Conservation (phyloP, 2,888 invertebrate species). For the Carcina quercana region DNA sequence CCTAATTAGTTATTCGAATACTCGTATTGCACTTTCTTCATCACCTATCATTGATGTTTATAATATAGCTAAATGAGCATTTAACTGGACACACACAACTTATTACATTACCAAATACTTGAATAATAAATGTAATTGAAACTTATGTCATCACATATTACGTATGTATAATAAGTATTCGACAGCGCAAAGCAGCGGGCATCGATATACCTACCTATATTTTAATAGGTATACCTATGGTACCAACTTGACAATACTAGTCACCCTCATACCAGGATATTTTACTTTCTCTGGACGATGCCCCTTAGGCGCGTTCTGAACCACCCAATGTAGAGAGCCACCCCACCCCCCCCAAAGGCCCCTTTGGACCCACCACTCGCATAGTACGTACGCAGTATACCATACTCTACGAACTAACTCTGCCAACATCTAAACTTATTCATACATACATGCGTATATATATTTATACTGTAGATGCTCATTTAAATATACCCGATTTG, state of each 20-base stretch:
- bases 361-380: slow-evolving; percentile 37
- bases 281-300: slow-evolving; percentile 73
- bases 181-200: slow-evolving; percentile 31
- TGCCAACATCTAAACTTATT: slow-evolving; percentile 59
- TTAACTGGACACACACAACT: too few relatives aligned
- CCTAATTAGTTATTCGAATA: too few relatives aligned
- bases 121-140: slow-evolving; percentile 73
- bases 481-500: too few relatives aligned
- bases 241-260: slow-evolving; percentile 71
- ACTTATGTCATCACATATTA: slow-evolving; percentile 51
- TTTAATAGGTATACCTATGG: slow-evolving; percentile 72
- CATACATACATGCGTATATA: too few relatives aligned
- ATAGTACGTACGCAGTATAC: slow-evolving; percentile 63
- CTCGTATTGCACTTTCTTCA: too few relatives aligned
- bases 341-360: slow-evolving; percentile 25
- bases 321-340: slow-evolving; percentile 33
- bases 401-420: slow-evolving; percentile 69
- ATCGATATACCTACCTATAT: slow-evolving; percentile 60
- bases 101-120: too few relatives aligned
- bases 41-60: too few relatives aligned
- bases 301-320: slow-evolving; percentile 60
- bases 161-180: slow-evolving; percentile 69
- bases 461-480: too few relatives aligned
- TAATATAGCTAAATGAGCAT: too few relatives aligned
- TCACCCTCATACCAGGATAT: slow-evolving; percentile 71